These are phyloP conservation scores for Drymonia ruficornis DNA, from an alignment of 2,888 invertebrate species.

Conservation along the genomic window DNA sequence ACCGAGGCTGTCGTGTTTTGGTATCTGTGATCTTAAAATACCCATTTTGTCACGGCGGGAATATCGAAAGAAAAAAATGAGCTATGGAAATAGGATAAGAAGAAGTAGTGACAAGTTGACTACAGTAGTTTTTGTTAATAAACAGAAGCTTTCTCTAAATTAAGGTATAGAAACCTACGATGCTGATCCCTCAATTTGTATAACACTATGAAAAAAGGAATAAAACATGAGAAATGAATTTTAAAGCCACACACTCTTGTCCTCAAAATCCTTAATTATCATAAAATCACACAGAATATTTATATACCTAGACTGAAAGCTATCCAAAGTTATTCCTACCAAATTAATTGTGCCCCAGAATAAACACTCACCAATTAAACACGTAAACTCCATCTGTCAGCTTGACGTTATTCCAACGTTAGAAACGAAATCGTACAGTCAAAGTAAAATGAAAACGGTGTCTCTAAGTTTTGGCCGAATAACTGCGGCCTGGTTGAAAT, in stretches of 20 bases:
- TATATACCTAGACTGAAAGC: slow-evolving; percentile 23
- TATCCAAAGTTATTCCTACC: slow-evolving; percentile 17
- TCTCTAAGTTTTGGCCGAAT: slow-evolving; percentile 16
- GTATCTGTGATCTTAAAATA: not conserved
- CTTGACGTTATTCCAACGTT: slow-evolving; percentile 36
- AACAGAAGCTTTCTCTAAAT: no score
- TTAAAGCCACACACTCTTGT: not conserved
- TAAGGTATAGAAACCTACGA: no score
- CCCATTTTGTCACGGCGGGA: not conserved
- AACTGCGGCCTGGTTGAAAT: slow-evolving; percentile 16
- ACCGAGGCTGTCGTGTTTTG: slow-evolving; percentile 14
- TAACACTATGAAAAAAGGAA: no score
- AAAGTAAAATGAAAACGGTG: slow-evolving; percentile 19
- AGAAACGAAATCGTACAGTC: slow-evolving; percentile 17
- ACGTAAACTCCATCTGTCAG: slow-evolving; percentile 28
- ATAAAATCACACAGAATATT: slow-evolving; percentile 15
- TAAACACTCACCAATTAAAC: slow-evolving; percentile 39
- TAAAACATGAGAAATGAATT: not conserved
- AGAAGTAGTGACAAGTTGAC: no score
- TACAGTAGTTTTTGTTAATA: no score
- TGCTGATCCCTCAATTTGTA: no score
- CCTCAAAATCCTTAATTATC: not conserved
- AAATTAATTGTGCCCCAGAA: slow-evolving; percentile 29
- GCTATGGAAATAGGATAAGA: no score
- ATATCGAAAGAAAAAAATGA: not conserved